Evolutionary conservation across 2,113 vertebrate species (phyloP), one percentile per base, ranked within the genome.

Genomic region (Hydrochoerus hydrochaeris): DNA sequence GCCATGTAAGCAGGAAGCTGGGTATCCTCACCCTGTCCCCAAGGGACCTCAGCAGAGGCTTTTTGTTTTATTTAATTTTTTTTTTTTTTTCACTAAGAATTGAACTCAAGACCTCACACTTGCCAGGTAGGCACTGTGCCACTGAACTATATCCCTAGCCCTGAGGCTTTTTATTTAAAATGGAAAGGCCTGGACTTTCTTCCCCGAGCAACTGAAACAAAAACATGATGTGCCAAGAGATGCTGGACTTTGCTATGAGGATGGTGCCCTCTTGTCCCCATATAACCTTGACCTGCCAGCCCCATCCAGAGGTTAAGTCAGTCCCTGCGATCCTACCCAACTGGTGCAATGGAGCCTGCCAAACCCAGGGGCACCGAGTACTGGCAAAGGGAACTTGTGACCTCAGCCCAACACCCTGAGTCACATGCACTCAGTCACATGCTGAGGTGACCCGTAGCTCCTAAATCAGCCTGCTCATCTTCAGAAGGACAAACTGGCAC

Each of bases 331-430:
- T 35, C 87, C n/a, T 69, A 38, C 65, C 63, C 35, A 52, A 19
- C 57, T 8, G 41, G 32, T 52, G 22, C 32, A 2, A 5, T 3
- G 46, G 77, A 62, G 85, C 32, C 69, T 44, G 1, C 35, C 13
- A 17, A 44, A 52, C 35, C 32, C 17, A 7, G 19, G 82, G 28
- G 38, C 38, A 20, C 44, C 0, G 0, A 19, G 46, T 14, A 3
- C 71, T 3, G 54, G 14, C 82, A 58, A 69, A 94, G 35, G 81
- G 77, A 28, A 1, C n/a, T 38, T 16, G n/a, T 11, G n/a, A 28
- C 65, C 41, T 0, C 0, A 1, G 20, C n/a, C 46, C 35, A 19
- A 12, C 2, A 1, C 32, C 80, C 28, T 0, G 0, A 6, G 46
- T 38, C 5, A 26, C 71, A 67, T 20, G 67, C 19, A 0, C 0